phyloP scores from a whole-genome alignment of 2,113 vertebrate species.

The Pseudonaja textilis region DNA sequence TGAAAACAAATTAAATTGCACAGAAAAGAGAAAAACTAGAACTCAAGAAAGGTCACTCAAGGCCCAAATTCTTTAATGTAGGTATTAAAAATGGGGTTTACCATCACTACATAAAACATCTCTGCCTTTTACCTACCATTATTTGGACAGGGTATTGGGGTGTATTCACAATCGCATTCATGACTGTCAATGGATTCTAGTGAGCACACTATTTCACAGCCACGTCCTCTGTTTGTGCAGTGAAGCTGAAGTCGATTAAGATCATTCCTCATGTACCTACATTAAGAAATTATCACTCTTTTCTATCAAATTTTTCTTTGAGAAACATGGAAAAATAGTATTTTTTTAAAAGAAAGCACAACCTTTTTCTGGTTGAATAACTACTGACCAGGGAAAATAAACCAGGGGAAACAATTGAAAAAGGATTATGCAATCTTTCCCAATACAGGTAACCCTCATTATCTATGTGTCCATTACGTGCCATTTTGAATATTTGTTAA shows the following conservation, averaged over 20 bases:
- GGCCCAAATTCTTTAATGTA: not conserved
- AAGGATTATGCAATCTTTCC: not conserved
- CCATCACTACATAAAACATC: not conserved
- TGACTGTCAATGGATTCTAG: conserved; percentile 83
- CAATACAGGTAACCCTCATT: not conserved
- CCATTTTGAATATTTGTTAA: not conserved
- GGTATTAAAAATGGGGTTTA: not conserved
- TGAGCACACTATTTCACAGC: conserved; percentile 83
- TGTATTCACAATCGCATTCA: conserved; percentile 83
- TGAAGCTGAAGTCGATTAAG: conserved; percentile 83
- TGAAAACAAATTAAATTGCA: not conserved
- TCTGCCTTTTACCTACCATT: conserved; percentile 67
- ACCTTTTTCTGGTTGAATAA: not conserved
- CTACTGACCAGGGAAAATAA: not conserved
- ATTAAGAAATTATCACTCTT: not conserved
- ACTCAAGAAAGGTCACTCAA: not conserved
- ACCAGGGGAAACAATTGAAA: not conserved
- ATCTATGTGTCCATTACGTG: not conserved
- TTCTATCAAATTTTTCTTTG: not conserved
- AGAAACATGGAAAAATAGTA: not conserved
- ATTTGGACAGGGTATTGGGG: conserved; percentile 78
- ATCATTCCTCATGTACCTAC: conserved; percentile 89
- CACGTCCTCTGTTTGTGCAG: conserved; percentile 77
- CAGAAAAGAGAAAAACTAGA: not conserved
- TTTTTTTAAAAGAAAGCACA: not conserved